Evolutionary conservation across 2,888 invertebrate genomes (phyloP).

Genomic region (Drosophila sordidula): DNA sequence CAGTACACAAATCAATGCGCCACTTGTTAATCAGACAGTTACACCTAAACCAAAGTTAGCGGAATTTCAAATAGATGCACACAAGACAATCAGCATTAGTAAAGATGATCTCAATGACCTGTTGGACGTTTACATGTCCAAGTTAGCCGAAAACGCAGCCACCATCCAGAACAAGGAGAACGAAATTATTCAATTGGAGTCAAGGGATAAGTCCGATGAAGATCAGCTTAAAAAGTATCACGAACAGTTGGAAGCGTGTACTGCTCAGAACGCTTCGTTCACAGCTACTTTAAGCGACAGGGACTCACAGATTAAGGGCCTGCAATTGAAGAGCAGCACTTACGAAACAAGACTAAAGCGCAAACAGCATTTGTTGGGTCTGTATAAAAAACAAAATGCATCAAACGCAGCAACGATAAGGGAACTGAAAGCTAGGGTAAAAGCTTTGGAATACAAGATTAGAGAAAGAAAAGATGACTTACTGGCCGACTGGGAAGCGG

Average conservation of each 20-base stretch:
- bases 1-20: slow-evolving; percentile 1
- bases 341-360: slow-evolving; percentile 59
- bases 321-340: slow-evolving; percentile 47
- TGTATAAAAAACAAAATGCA: slow-evolving; percentile 45
- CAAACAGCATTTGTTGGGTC: slow-evolving; percentile 48
- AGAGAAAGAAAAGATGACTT: slow-evolving; percentile 64
- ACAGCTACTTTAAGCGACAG: slow-evolving; percentile 34
- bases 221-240: slow-evolving; percentile 43
- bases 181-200: slow-evolving; percentile 53
- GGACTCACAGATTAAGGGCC: slow-evolving; percentile 38
- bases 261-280: slow-evolving; percentile 37
- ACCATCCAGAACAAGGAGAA: slow-evolving; percentile 58
- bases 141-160: slow-evolving; percentile 65
- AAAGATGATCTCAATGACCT: slow-evolving; percentile 66
- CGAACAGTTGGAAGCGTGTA: slow-evolving; percentile 47
- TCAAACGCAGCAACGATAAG: slow-evolving; percentile 44
- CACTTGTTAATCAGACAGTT: slow-evolving; percentile 34
- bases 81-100: slow-evolving; percentile 64
- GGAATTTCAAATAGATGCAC: slow-evolving; percentile 67
- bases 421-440: slow-evolving; percentile 38
- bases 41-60: slow-evolving; percentile 51
- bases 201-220: slow-evolving; percentile 38
- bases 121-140: slow-evolving; percentile 60
- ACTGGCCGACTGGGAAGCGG: slow-evolving; percentile 66
- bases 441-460: slow-evolving; percentile 41